These are phyloP conservation scores for Hippocampus barbouri DNA, from an alignment of 2,113 vertebrate genomes.

Conservation along the genomic window DNA sequence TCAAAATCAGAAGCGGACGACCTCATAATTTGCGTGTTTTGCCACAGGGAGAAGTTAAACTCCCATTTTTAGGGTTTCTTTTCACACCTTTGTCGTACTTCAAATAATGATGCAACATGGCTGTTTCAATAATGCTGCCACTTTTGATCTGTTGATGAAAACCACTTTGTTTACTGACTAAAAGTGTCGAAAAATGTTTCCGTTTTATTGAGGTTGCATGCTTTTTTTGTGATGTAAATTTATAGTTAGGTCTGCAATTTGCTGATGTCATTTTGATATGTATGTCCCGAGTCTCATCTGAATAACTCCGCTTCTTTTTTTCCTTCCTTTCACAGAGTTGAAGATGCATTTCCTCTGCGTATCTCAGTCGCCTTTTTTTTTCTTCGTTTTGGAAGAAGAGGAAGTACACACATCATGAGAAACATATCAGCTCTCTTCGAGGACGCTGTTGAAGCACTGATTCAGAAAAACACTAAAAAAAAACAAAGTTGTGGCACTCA, in stretches of 20 bases:
- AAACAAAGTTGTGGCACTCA: constrained; percentile 79
- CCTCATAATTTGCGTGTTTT: background rate
- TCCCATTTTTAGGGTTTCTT: background rate
- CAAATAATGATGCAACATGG: background rate
- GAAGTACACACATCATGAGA: constrained; percentile 72
- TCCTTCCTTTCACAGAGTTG: constrained; percentile 62
- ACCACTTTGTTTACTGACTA: background rate
- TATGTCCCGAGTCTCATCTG: background rate
- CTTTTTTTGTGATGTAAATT: background rate
- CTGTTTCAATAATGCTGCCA: too few relatives aligned
- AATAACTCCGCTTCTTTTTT: constrained; percentile 4
- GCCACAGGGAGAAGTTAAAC: background rate
- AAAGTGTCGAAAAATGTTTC: background rate
- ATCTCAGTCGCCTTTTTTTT: constrained; percentile 60
- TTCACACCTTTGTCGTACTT: background rate
- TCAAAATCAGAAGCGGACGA: background rate
- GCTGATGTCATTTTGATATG: background rate
- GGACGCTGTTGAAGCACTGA: constrained; percentile 89
- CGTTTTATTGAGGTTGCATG: background rate
- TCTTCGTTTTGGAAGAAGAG: constrained; percentile 59
- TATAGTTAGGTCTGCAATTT: background rate
- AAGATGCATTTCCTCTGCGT: constrained; percentile 68
- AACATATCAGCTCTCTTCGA: constrained; percentile 82
- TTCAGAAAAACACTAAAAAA: constrained; percentile 63
- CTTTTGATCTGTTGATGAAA: background rate